Conservation (phyloP, 2,797 vertebrate species). For the Gorsachius magnificus region DNA sequence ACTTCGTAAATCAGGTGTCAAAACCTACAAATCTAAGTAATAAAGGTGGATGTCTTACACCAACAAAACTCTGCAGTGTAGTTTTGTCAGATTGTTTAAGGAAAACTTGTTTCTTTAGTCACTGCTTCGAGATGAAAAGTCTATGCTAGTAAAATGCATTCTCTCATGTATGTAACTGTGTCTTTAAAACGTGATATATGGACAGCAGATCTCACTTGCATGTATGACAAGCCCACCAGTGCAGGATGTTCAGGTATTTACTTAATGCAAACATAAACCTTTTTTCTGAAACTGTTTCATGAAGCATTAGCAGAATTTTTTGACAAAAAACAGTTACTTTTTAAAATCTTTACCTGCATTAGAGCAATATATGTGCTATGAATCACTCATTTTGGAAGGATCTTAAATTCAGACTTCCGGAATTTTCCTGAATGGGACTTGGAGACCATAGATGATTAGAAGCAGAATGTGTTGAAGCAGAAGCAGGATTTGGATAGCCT, state of each 20-base stretch:
- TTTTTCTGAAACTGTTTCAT: not conserved
- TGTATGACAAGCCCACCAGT: fast-evolving
- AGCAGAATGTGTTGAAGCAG: not conserved
- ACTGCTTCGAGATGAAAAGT: not conserved
- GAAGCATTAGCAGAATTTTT: not conserved
- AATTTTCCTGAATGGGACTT: not conserved
- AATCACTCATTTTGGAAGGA: not conserved
- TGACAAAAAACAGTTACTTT: not conserved
- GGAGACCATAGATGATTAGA: not conserved
- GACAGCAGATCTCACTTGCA: not conserved
- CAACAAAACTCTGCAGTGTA: not conserved
- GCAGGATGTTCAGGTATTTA: not conserved
- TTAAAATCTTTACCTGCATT: not conserved
- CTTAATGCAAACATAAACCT: not conserved
- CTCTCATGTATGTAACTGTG: not conserved
- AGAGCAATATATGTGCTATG: not conserved
- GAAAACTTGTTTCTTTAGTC: not conserved
- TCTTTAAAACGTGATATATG: fast-evolving
- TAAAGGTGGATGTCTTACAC: not conserved
- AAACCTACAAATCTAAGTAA: not conserved
- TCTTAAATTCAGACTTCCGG: not conserved
- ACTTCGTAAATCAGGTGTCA: not conserved
- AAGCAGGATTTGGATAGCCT: not conserved
- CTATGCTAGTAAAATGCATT: not conserved
- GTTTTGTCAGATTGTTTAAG: not conserved